phyloP scores from a whole-genome alignment of 2,888 invertebrate species.

The Pyrgus malvae region DNA sequence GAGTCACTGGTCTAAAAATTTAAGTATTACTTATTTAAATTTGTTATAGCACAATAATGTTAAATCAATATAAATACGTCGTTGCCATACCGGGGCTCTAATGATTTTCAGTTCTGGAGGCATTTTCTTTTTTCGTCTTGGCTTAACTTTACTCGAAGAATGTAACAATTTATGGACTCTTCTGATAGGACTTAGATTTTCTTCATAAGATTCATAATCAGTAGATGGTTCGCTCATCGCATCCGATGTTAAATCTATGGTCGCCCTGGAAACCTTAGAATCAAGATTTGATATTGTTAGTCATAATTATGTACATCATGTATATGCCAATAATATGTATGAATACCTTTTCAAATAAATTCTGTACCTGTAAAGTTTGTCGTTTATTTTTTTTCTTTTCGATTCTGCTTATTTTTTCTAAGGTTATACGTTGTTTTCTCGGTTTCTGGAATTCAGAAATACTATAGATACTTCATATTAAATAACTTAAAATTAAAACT shows the following conservation, averaged over 20 bases:
- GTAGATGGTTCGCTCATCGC: conserved; percentile 85
- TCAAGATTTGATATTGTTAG: no score
- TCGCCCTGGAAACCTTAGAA: conserved; percentile 80
- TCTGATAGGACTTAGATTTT: conserved; percentile 70
- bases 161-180: conserved; percentile 68
- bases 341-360: background rate
- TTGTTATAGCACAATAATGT: no score
- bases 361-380: conserved; percentile 80
- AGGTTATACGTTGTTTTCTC: conserved; percentile 58
- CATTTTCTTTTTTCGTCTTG: conserved; percentile 76
- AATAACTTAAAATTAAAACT: no score
- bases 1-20: conserved; percentile 72
- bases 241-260: conserved; percentile 84
- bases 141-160: conserved; percentile 59
- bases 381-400: conserved; percentile 74
- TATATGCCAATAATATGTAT: background rate
- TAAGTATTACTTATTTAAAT: background rate
- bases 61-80: no score
- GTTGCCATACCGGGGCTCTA: conserved; percentile 62
- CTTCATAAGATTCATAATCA: conserved; percentile 81
- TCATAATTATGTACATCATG: no score
- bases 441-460: conserved; percentile 53
- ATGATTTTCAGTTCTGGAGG: conserved; percentile 77
- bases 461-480: background rate
- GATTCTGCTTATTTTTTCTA: conserved; percentile 70